Evolutionary conservation across 64 coral and sea anemone species (phyloP).

Genomic region (Anthopleura sola): DNA sequence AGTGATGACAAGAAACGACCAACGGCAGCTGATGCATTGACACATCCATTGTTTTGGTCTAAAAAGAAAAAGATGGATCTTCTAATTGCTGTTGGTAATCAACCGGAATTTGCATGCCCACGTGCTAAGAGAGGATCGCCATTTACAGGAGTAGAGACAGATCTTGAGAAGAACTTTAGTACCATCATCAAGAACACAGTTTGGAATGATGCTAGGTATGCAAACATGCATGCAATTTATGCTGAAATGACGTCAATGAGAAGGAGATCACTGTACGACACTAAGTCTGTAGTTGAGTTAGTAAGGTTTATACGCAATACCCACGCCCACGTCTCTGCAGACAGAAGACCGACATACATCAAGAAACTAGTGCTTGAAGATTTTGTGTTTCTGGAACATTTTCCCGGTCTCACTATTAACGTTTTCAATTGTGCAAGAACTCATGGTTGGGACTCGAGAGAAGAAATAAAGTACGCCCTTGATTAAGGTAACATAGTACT

Average conservation of each 20-base stretch:
- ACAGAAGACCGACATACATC: not conserved
- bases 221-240: not conserved
- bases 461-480: slow-evolving; percentile 5
- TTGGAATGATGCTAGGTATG: not conserved
- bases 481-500: not conserved
- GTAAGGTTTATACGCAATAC: not conserved
- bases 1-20: not conserved
- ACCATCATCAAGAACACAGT: not conserved
- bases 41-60: slow-evolving; percentile 5
- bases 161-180: not conserved
- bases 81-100: not conserved
- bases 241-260: not conserved
- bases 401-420: not conserved
- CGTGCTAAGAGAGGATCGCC: not conserved
- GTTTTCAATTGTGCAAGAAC: not conserved
- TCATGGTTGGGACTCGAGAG: not conserved
- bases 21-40: not conserved
- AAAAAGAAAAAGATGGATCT: slow-evolving; percentile 6
- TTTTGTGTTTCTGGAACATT: too few relatives aligned
- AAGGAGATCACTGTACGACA: not conserved
- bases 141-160: slow-evolving; percentile 3
- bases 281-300: not conserved
- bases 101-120: too few relatives aligned
- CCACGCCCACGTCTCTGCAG: not conserved
- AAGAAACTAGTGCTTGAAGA: not conserved